These are phyloP conservation scores for Corydoras sp. DNA, from an alignment of 2,113 vertebrate species.

Conservation along the genomic window DNA sequence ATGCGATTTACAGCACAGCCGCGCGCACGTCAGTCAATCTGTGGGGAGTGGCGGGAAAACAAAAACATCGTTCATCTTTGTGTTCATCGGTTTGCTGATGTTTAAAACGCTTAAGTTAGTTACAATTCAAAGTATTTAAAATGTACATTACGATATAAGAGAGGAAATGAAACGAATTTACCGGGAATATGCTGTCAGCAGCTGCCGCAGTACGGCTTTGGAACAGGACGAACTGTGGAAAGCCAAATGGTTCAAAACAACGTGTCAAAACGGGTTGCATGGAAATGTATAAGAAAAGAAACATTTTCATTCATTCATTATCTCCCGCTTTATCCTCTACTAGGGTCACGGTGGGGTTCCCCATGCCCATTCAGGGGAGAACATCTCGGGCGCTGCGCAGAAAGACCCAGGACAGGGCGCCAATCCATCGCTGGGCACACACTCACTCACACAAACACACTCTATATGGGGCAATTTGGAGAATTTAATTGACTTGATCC, in stretches of 20 bases:
- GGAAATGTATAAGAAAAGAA: too few species aligned
- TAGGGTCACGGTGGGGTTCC: too few species aligned
- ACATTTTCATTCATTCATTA: too few species aligned
- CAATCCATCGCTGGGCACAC: too few species aligned
- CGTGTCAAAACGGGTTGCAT: neutral
- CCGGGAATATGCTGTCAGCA: neutral
- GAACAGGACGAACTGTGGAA: slow-evolving; percentile 2
- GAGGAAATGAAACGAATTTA: neutral
- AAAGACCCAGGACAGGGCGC: too few species aligned
- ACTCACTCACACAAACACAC: too few species aligned
- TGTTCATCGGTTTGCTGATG: neutral
- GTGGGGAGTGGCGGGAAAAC: slow-evolving; percentile 9
- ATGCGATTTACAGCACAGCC: neutral
- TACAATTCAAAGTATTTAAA: neutral
- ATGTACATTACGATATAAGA: neutral
- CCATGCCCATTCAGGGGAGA: too few species aligned
- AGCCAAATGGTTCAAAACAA: neutral
- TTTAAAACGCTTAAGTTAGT: neutral
- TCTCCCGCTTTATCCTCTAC: too few species aligned
- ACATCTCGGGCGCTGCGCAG: too few species aligned
- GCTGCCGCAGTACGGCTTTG: neutral
- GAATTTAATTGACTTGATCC: too few species aligned
- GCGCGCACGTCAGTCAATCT: neutral
- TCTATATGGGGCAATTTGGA: too few species aligned
- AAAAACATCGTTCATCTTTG: neutral